These are phyloP conservation scores for Dolichallabes microphthalmus DNA, from an alignment of 2,113 vertebrate species.

Conservation along the genomic window DNA sequence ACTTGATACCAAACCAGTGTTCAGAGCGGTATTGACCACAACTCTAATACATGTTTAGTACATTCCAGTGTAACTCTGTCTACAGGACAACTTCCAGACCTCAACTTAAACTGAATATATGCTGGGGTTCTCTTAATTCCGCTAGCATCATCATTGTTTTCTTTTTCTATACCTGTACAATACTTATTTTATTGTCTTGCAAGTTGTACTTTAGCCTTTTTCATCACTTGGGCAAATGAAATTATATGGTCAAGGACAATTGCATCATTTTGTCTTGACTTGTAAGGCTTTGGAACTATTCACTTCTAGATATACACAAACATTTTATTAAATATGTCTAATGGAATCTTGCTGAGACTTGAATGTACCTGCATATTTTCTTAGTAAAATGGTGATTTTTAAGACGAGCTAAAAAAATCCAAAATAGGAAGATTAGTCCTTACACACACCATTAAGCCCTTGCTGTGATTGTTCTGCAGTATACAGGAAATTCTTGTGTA, in stretches of 20 bases:
- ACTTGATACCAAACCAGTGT: neutral
- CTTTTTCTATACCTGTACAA: neutral
- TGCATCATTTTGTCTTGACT: neutral
- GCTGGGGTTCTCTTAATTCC: neutral
- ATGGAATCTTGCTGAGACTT: neutral
- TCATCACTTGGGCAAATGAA: neutral
- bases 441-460: slow-evolving; percentile 46
- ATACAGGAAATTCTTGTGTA: slow-evolving; percentile 58
- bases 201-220: neutral
- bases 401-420: slow-evolving; percentile 1
- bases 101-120: neutral
- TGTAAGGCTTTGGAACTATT: neutral
- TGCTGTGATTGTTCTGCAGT: slow-evolving; percentile 40
- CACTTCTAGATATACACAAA: neutral
- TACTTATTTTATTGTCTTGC: neutral
- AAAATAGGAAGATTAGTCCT: slow-evolving; percentile 41
- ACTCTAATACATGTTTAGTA: neutral
- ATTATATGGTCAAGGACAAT: neutral
- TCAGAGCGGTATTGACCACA: neutral
- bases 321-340: no score
- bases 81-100: neutral
- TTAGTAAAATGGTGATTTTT: neutral
- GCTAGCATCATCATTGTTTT: neutral
- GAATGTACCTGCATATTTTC: neutral
- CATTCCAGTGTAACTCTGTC: neutral